A percentile compares a stretch with the other conserved stretches of the same genome.
These are phyloP conservation scores for Hoplostethus mediterraneus DNA, from an alignment of 2,797 vertebrate genomes.

Conservation along the genomic window DNA sequence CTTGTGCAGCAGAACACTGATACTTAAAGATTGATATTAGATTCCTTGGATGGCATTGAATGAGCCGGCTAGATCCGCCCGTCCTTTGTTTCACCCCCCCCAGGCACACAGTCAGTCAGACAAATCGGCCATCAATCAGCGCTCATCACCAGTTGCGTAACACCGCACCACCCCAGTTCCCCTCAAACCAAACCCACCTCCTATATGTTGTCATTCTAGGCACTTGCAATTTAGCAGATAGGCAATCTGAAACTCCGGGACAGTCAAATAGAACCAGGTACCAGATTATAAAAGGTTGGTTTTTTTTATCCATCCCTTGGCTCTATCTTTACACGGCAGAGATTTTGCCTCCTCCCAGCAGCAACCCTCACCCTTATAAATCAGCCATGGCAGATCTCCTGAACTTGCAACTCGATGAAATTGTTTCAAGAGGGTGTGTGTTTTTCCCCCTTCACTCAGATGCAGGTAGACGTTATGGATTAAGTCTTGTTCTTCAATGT, in stretches of 20 bases:
- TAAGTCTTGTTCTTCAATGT: constrained; percentile 17
- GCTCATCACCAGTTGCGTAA: constrained; percentile 25
- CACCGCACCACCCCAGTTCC: background rate
- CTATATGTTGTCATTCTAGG: constrained; percentile 35
- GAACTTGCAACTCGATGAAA: constrained; percentile 21
- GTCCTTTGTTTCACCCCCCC: constrained; percentile 50
- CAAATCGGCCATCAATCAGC: constrained; percentile 34
- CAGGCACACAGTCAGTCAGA: constrained; percentile 31
- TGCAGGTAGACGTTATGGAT: constrained; percentile 9
- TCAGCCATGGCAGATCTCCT: constrained; percentile 37
- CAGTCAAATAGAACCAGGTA: constrained; percentile 31
- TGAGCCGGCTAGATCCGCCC: constrained; percentile 30
- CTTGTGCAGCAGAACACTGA: constrained; percentile 33
- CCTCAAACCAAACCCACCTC: constrained; percentile 26
- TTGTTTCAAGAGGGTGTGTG: constrained; percentile 3
- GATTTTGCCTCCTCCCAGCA: constrained; percentile 8
- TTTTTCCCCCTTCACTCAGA: constrained; percentile 3
- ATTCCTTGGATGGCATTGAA: constrained; percentile 48
- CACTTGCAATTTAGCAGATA: constrained; percentile 21
- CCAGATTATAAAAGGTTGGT: constrained; percentile 28
- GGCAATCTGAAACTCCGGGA: constrained; percentile 31
- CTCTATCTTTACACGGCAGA: constrained; percentile 40
- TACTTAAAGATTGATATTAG: constrained; percentile 46
- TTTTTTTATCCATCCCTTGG: constrained; percentile 30
- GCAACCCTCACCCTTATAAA: constrained; percentile 34